A percentile compares a stretch with the other conserved stretches of the same genome.
Conservation (phyloP, 2,888 invertebrate species). For the Plusia festucae region DNA sequence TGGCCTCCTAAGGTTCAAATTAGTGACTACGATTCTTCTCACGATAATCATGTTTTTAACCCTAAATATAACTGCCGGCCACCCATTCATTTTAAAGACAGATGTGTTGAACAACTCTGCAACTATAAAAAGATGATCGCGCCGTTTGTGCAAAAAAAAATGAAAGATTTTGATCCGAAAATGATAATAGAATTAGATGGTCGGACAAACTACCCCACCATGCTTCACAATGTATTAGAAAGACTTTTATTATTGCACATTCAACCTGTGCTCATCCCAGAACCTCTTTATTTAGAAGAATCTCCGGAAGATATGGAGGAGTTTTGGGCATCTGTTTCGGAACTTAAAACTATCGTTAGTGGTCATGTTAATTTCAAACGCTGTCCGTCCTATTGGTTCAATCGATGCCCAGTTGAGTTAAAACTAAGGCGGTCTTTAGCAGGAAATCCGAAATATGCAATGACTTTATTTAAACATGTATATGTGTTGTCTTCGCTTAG, state of each 20-base stretch:
- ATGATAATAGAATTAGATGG: constrained; percentile 90
- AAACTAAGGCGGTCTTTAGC: constrained; percentile 83
- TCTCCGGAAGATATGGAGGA: constrained; percentile 78
- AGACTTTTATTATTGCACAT: constrained; percentile 74
- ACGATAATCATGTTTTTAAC: constrained; percentile 68
- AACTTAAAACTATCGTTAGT: constrained; percentile 69
- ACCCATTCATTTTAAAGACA: constrained; percentile 81
- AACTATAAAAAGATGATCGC: constrained; percentile 82
- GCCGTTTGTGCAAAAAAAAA: constrained; percentile 84
- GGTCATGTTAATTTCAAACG: constrained; percentile 72
- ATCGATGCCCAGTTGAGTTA: constrained; percentile 91
- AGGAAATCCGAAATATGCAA: constrained; percentile 88
- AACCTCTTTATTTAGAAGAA: constrained; percentile 79
- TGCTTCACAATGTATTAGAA: constrained; percentile 85
- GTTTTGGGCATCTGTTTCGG: constrained; percentile 78
- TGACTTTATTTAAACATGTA: constrained; percentile 90
- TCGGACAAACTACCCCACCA: constrained; percentile 79
- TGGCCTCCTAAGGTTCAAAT: constrained; percentile 78
- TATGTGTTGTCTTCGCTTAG: constrained; percentile 89
- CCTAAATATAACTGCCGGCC: constrained; percentile 84
- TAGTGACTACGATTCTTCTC: constrained; percentile 65
- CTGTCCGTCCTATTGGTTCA: constrained; percentile 89
- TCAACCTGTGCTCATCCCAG: constrained; percentile 77
- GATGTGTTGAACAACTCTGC: constrained; percentile 84
- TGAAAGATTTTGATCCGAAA: constrained; percentile 87